phyloP scores from a whole-genome alignment of 1,140 invertebrate species.

The Eciton burchellii region DNA sequence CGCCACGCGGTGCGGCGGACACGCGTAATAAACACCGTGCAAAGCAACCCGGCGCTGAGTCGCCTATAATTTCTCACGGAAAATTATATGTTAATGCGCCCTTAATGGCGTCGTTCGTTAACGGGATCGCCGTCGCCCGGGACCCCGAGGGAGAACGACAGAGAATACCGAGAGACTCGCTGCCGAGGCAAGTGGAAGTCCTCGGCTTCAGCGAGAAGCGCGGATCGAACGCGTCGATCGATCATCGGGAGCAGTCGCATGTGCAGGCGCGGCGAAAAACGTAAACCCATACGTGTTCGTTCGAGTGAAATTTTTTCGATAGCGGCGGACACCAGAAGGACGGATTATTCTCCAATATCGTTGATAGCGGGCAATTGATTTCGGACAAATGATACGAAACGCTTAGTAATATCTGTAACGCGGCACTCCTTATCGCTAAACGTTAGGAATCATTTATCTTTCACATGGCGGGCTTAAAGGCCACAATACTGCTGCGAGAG shows the following conservation, averaged over 20 bases:
- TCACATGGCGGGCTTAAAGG: conserved; percentile 5
- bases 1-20: conserved; percentile 56
- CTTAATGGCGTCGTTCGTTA: conserved; percentile 77
- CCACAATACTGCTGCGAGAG: neutral
- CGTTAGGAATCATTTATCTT: neutral
- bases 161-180: conserved; percentile 51
- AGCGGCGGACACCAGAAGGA: no score
- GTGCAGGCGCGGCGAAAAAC: no score
- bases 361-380: no score
- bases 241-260: no score
- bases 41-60: conserved; percentile 72
- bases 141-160: conserved; percentile 61
- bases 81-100: conserved; percentile 77
- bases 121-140: conserved; percentile 68
- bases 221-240: conserved; percentile 18
- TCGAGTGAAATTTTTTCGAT: no score
- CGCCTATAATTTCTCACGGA: conserved; percentile 76
- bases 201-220: conserved; percentile 29
- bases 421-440: neutral
- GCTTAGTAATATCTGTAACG: no score
- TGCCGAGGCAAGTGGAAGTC: conserved; percentile 53
- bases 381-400: no score
- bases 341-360: no score
- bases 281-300: no score
- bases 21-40: conserved; percentile 75